A percentile compares a stretch with the other conserved stretches of the same genome.
Evolutionary conservation across 2,797 vertebrate species (phyloP).

Genomic region (Stomatorhinus walkeri): DNA sequence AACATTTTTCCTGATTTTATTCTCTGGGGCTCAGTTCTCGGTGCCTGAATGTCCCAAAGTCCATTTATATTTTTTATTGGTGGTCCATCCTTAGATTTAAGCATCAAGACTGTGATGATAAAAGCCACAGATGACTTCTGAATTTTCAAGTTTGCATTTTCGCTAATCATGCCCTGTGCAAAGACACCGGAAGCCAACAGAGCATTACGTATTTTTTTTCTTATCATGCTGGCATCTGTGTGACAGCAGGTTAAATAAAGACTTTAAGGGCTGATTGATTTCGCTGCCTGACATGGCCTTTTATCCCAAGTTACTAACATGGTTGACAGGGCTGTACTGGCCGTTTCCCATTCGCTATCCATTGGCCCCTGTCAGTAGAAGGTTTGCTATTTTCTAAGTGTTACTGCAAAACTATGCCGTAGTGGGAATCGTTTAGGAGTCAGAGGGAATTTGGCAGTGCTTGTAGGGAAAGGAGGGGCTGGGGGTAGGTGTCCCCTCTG

Average conservation of each 20-base stretch:
- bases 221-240: background rate
- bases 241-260: background rate
- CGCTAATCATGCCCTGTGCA: background rate
- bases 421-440: background rate
- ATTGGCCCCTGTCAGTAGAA: background rate
- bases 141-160: background rate
- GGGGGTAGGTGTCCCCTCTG: slow-evolving; percentile 26
- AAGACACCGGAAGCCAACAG: background rate
- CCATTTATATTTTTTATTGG: background rate
- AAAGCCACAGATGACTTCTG: background rate
- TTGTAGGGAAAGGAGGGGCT: background rate
- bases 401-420: background rate
- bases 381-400: background rate
- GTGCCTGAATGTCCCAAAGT: background rate
- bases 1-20: background rate
- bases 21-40: background rate
- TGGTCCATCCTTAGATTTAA: background rate
- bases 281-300: background rate
- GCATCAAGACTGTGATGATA: background rate
- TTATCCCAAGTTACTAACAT: background rate
- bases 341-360: background rate
- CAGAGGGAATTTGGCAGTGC: background rate
- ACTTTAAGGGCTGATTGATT: slow-evolving; percentile 10
- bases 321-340: background rate
- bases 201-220: background rate